Evolutionary conservation across 2,888 invertebrate species (phyloP).

Genomic region (Eubasilissa splendida): DNA sequence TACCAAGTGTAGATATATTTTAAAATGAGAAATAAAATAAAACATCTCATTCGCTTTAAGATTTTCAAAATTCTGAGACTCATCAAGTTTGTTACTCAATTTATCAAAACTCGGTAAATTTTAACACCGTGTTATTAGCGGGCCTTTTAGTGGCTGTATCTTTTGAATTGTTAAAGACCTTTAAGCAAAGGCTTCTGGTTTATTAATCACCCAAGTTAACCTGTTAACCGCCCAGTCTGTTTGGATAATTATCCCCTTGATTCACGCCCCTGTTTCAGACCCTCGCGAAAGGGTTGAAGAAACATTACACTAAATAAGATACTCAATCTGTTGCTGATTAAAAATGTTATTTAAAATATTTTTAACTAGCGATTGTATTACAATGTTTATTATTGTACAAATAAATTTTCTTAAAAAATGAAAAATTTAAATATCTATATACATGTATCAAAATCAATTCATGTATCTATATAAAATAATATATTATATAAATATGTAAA

Average conservation of each 20-base stretch:
- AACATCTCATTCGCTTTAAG: no score
- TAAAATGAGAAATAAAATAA: no score
- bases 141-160: slow-evolving; percentile 27
- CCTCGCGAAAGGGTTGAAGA: slow-evolving; percentile 32
- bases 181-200: not conserved
- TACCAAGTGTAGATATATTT: no score
- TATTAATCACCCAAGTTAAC: slow-evolving; percentile 35
- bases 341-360: not conserved
- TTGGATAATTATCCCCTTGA: slow-evolving; percentile 45
- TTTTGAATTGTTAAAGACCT: slow-evolving; percentile 1
- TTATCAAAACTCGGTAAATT: not conserved
- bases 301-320: slow-evolving; percentile 5
- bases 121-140: slow-evolving; percentile 12
- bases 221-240: slow-evolving; percentile 44
- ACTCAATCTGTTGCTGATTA: not conserved
- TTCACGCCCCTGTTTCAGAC: slow-evolving; percentile 36
- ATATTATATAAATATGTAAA: no score
- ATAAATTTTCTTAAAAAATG: no score
- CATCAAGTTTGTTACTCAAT: not conserved
- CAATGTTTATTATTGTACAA: no score
- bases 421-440: no score
- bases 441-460: no score
- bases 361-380: no score
- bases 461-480: no score
- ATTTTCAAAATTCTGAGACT: no score